These are phyloP conservation scores for Lycia hirtaria DNA, from an alignment of 2,888 invertebrate species.

Conservation along the genomic window DNA sequence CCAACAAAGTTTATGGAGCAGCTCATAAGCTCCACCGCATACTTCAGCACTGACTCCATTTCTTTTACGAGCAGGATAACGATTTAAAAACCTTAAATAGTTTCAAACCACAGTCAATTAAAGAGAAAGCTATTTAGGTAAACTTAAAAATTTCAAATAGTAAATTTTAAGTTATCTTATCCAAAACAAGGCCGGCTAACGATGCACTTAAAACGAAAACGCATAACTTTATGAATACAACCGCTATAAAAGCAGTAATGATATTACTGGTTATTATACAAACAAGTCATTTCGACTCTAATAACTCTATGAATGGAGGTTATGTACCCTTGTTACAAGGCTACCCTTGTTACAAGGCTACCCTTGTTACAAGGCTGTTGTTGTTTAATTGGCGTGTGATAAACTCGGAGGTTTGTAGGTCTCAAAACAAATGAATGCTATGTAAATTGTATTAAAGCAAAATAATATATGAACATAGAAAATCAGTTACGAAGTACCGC, in stretches of 20 bases:
- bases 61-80: conserved; percentile 64
- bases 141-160: conserved; percentile 50
- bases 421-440: background rate
- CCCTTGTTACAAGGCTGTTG: conserved; percentile 35
- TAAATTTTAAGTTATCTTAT: conserved; percentile 67
- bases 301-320: conserved; percentile 36
- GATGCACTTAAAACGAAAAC: conserved; percentile 58
- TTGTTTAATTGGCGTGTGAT: conserved; percentile 42
- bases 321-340: conserved; percentile 35
- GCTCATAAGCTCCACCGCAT: conserved; percentile 40
- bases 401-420: conserved; percentile 10
- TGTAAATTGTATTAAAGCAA: background rate
- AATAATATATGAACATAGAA: no score
- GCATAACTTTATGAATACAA: conserved; percentile 60
- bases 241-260: conserved; percentile 57
- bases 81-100: conserved; percentile 60
- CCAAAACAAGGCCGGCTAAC: conserved; percentile 54
- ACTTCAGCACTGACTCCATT: conserved; percentile 50
- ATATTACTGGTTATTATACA: conserved; percentile 59
- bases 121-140: conserved; percentile 61
- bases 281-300: conserved; percentile 51
- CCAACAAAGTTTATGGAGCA: background rate
- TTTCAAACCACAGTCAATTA: conserved; percentile 70
- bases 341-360: conserved; percentile 35
- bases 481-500: no score